phyloP scores from a whole-genome alignment of 2,113 vertebrate genomes.

The Coracopsis vasa region DNA sequence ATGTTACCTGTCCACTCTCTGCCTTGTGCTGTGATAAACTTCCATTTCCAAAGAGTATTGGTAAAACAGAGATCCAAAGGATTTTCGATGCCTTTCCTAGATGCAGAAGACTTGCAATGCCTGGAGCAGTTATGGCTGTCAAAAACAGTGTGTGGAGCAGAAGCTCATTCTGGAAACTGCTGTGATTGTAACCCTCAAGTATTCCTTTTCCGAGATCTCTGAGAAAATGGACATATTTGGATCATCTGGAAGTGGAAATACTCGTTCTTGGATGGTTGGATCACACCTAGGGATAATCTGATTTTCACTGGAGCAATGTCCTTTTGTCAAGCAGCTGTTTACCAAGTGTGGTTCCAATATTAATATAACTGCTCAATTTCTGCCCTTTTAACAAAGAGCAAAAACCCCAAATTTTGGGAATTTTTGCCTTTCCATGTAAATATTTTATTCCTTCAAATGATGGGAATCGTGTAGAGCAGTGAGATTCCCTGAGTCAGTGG shows the following conservation, averaged over 20 bases:
- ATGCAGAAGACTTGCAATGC: background rate
- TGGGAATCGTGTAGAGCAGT: accelerated
- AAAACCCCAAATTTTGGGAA: background rate
- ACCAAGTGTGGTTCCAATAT: background rate
- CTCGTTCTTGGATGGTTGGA: background rate
- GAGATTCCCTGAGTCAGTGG: background rate
- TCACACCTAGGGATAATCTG: background rate
- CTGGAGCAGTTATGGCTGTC: background rate
- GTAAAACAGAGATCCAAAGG: background rate
- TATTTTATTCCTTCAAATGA: background rate
- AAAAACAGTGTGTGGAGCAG: background rate
- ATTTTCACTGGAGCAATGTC: background rate
- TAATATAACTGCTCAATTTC: background rate
- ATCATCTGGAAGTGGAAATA: background rate
- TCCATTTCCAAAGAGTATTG: background rate
- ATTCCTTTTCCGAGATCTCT: background rate
- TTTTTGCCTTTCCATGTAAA: background rate
- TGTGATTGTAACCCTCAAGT: background rate
- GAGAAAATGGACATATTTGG: background rate
- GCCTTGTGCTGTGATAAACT: background rate
- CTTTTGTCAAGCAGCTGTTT: background rate
- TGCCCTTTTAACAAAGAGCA: background rate
- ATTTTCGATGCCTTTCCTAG: background rate
- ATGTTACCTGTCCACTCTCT: background rate
- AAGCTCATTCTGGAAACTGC: background rate